These are phyloP conservation scores for Drosophila siamana DNA, from an alignment of 2,888 invertebrate species.

Conservation along the genomic window DNA sequence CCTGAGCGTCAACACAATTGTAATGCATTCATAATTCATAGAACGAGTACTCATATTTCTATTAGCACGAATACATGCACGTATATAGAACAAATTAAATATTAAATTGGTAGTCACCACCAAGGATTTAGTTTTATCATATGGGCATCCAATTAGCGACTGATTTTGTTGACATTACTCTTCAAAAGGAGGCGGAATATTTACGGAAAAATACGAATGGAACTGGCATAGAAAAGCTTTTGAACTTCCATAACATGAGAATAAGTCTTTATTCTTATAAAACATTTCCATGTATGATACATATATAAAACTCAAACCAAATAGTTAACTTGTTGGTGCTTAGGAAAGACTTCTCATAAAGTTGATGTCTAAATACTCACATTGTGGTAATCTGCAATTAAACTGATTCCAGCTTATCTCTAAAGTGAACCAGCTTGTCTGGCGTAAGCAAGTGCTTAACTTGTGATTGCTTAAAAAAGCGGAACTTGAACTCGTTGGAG, in stretches of 20 bases:
- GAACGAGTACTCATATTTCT: slow-evolving; percentile 12
- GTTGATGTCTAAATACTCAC: background rate
- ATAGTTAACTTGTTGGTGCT: no score
- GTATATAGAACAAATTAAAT: slow-evolving; percentile 1
- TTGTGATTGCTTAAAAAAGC: slow-evolving; percentile 1
- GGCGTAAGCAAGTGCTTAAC: slow-evolving; percentile 3
- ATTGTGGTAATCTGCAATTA: background rate
- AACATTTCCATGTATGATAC: no score
- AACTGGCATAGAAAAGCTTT: background rate
- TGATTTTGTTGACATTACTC: slow-evolving; percentile 46
- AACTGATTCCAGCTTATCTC: slow-evolving; percentile 20
- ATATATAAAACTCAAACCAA: no score
- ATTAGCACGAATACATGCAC: background rate
- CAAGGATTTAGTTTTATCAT: slow-evolving; percentile 21
- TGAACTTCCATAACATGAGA: background rate
- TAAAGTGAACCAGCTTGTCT: slow-evolving; percentile 7
- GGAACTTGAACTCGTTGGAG: slow-evolving; percentile 48
- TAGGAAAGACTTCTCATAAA: background rate
- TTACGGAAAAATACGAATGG: slow-evolving; percentile 3
- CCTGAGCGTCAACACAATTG: slow-evolving; percentile 75
- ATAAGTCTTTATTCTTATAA: background rate
- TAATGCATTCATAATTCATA: slow-evolving; percentile 66
- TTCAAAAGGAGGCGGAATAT: slow-evolving; percentile 3
- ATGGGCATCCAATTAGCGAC: slow-evolving; percentile 73
- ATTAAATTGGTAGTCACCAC: slow-evolving; percentile 30